Evolutionary conservation across 2,888 invertebrate genomes (phyloP), one percentile per base, ranked within the genome.

Genomic region (Eupithecia centaureata): DNA sequence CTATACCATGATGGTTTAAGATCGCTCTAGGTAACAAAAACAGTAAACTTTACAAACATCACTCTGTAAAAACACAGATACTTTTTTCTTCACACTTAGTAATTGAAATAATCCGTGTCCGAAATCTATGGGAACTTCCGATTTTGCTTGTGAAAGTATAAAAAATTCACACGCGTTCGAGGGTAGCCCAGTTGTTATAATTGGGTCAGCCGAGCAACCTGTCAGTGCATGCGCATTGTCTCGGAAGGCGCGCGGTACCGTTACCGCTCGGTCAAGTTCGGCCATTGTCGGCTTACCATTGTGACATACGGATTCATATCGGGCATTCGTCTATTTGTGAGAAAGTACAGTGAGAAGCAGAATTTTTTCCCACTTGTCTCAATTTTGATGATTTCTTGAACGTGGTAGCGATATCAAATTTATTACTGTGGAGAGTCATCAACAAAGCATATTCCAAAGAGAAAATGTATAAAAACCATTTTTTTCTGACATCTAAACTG

Each of bases 201-300:
- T 92, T 92, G 86, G 92, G 93, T 92, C 91, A 92, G 87, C 81
- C 90, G 90, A 90, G 89, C 91, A 92, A 92, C 92, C 93, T 92
- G 92, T 84, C 80, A 84, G 82, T 85, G 87, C 86, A 83, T 89
- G 89, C 91, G 90, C 91, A 91, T 92, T 91, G 91, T 91, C 86
- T 90, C 83, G 87, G 84, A 77, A 82, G 82, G 80, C 78, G 82
- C 52, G 28, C 82, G 42, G 85, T 91, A 87, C 92, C 92, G 92
- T 92, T 92, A 92, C 71, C 81, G 81, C 82, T 83, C 89, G 91
- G 91, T 91, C 91, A 91, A 89, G 90, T 91, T 91, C 89, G 90
- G 84, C 85, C 85, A 87, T 86, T 90, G 88, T 87, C 87, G 86
- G 84, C 82, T 81, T 79, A 81, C 67, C 77, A 71, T 74, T 81